Evolutionary conservation across 2,797 vertebrate species (phyloP), one percentile per base, ranked within the genome.

Genomic region (Trematomus bernacchii): DNA sequence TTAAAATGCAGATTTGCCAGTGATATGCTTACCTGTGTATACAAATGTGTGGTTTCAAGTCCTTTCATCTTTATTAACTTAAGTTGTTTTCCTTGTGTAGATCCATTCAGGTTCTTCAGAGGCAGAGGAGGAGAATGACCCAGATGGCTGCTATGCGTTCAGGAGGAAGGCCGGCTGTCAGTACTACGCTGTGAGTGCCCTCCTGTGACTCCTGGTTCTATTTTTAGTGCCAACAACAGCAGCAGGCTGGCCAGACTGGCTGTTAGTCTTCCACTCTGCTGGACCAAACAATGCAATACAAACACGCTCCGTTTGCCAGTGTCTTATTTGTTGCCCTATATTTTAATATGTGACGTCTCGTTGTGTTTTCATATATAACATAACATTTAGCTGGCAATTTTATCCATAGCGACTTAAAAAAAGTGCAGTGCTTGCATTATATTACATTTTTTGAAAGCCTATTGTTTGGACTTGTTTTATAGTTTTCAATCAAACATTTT

Each of bases 121-220:
- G 90, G 96, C 97, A 78, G 98, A 99, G 90, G 98, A 99, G 87
- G 98, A 99, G 86, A 99, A 97, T 78, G 98, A 99, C 93, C 98
- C 98, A 10, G 98, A 99, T 91, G 98, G 98, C 90, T 95, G 95
- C 83, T 99, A 96, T 37, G 97, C 96, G 86, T 99, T 99, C 95
- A 97, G 97, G 91, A 97, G 98, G 95, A 99, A 97, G 96, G 96
- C 97, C 73, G 98, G 97, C 94, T 99, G 98, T 96, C 97, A 97
- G 86, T 99, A 99, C 95, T 97, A 97, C 54, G 93, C 98, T 94
- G 98, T 99, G 96, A 96, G 98, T 95, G 83, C 66, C 84, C 81
- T 84, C 84, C 74, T 79, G 69, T 87, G 87, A 90, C 90, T 86
- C 80, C 68, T 64, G 76, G 51, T 82, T 79, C 86, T 92, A 89